phyloP scores from a whole-genome alignment of 1,140 invertebrate genomes.

The Cheumatopsyche charites region DNA sequence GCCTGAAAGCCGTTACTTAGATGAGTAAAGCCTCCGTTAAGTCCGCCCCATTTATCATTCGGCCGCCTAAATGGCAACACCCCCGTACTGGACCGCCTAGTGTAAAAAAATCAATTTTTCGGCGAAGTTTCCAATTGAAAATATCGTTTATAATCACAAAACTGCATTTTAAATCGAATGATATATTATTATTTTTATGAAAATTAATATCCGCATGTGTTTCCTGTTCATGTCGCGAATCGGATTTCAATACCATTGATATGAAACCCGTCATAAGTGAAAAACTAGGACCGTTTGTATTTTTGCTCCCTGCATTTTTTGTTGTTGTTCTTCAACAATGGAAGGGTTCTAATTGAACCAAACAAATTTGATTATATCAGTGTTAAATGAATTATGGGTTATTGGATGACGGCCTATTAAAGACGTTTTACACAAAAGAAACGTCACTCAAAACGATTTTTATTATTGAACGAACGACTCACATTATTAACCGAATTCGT shows the following conservation, averaged over 20 bases:
- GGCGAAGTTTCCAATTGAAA: no score
- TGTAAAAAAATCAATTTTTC: no score
- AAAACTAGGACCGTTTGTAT: slow-evolving; percentile 25
- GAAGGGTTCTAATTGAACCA: slow-evolving; percentile 41
- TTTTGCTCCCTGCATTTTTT: slow-evolving; percentile 31
- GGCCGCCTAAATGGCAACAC: slow-evolving; percentile 1
- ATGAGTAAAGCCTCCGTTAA: slow-evolving; percentile 34
- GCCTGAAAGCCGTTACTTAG: slow-evolving; percentile 35
- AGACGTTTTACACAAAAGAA: slow-evolving; percentile 26
- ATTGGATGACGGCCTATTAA: slow-evolving; percentile 43
- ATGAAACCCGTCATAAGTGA: slow-evolving; percentile 39
- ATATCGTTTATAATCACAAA: no score
- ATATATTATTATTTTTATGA: no score
- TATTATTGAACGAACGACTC: background rate
- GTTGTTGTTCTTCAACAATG: slow-evolving; percentile 26
- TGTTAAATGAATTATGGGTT: slow-evolving; percentile 47
- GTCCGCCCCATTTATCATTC: slow-evolving; percentile 35
- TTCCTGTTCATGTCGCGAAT: no score
- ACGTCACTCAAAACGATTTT: slow-evolving; percentile 13
- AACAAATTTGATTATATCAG: slow-evolving; percentile 45
- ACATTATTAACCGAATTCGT: background rate
- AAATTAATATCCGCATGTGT: no score
- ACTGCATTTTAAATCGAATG: no score
- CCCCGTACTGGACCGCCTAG: no score
- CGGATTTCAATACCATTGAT: slow-evolving; percentile 4